Evolutionary conservation across 2,797 vertebrate species (phyloP), one percentile per base, ranked within the genome.

Genomic region (Martes flavigula): DNA sequence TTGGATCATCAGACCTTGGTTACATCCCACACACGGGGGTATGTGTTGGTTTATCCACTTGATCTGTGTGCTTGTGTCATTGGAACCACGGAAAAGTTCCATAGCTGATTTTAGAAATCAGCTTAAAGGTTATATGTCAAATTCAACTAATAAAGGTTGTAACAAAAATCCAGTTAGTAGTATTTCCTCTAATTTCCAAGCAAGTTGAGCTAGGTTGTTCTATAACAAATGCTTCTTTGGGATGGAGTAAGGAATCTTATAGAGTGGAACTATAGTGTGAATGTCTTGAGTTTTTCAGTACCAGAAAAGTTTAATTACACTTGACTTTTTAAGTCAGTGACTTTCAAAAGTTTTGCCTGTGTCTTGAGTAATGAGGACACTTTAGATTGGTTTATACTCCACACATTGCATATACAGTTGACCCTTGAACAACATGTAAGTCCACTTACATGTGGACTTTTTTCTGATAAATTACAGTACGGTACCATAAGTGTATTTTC

Each of bases 81-180:
- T 54, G 40, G 73, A 82, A 43, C 60, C 66, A 75, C 21, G 56
- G 17, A 46, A 56, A 23, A 51, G 17, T 77, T 32, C 35, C 11
- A 9, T 25, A 48, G 14, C 27, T 81, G 48, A 46, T 56, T 48
- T 75, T n/a, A 86, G 95, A 91, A 93, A 73, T 62, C 60, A 64
- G 60, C 14, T n/a, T 20, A 35, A 91, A 78, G 68, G 70, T 89
- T 68, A 11, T 70, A 11, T 79, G 79, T 62, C 60, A 94, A 38
- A 43, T 54, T 51, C 21, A 83, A 0, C 58, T 87, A 75, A 66
- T 86, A n/a, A 91, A 92, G 32, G 14, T 82, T n/a, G 78, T 17
- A 85, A 92, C 35, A 90, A 94, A 98, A 97, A 85, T 77, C 23
- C 7, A 58, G 48, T 51, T 58, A 81, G 72, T 83, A 87, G 38